Evolutionary conservation across 1,140 invertebrate genomes (phyloP).

Genomic region (Bicyclus anynana): DNA sequence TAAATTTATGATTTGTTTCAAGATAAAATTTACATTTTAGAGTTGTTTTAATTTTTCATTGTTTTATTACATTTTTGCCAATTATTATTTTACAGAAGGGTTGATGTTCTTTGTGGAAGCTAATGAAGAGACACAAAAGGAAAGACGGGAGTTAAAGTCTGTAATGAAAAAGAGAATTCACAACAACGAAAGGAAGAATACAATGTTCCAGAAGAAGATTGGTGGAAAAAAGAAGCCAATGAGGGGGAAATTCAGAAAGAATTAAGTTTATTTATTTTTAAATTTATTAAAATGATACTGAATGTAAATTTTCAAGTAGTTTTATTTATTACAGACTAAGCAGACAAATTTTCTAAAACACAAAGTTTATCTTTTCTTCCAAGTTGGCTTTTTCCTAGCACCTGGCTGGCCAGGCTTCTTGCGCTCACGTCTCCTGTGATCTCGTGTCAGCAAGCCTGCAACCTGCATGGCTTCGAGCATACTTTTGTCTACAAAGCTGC

Average conservation of each 20-base stretch:
- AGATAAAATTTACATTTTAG: too few species aligned
- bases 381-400: conserved; percentile 94
- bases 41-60: too few species aligned
- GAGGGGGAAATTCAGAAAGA: conserved; percentile 55
- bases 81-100: conserved; percentile 65
- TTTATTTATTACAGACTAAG: background rate
- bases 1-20: too few species aligned
- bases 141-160: conserved; percentile 79
- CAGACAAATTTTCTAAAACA: too few species aligned
- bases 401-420: conserved; percentile 96
- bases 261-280: conserved; percentile 14
- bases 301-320: background rate
- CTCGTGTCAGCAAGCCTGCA: conserved; percentile 93
- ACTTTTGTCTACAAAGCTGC: conserved; percentile 87
- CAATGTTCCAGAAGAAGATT: conserved; percentile 74
- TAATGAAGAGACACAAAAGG: conserved; percentile 52
- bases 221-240: conserved; percentile 59
- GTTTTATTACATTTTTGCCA: conserved; percentile 9
- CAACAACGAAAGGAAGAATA: conserved; percentile 78
- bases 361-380: conserved; percentile 89
- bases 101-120: conserved; percentile 77
- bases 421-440: conserved; percentile 88
- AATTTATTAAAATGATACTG: conserved; percentile 17
- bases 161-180: conserved; percentile 80
- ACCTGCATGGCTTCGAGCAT: conserved; percentile 92